Evolutionary conservation across 2,113 vertebrate genomes (phyloP).

Genomic region (Porphyrio hochstetteri): DNA sequence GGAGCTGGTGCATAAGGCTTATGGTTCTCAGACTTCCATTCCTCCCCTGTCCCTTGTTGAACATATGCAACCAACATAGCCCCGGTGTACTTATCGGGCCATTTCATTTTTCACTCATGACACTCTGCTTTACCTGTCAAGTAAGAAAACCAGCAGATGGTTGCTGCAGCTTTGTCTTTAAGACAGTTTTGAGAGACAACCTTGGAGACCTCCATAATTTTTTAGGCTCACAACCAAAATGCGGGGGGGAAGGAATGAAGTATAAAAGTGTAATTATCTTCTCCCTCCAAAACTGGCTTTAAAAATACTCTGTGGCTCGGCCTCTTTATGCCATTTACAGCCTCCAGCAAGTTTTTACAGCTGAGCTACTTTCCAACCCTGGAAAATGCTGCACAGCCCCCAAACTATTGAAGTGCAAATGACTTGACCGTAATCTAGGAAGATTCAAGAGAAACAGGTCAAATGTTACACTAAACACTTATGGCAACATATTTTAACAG

Average conservation of each 20-base stretch:
- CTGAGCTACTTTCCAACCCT: neutral
- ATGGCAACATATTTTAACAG: constrained; percentile 15
- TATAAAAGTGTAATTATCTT: neutral
- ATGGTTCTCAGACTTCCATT: neutral
- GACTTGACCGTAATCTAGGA: neutral
- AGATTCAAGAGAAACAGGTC: constrained; percentile 35
- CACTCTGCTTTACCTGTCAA: neutral
- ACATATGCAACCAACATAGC: fast-evolving
- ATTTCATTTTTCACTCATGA: neutral
- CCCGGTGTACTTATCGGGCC: neutral
- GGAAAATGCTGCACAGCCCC: neutral
- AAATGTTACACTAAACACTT: constrained; percentile 26
- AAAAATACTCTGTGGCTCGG: neutral
- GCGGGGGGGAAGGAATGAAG: neutral
- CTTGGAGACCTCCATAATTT: neutral
- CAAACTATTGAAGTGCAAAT: constrained; percentile 46
- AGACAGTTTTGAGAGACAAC: neutral
- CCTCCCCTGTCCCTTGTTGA: neutral
- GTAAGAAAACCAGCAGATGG: neutral
- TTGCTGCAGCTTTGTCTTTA: neutral
- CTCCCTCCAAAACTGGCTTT: neutral
- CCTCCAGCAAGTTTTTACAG: constrained; percentile 38
- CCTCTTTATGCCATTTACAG: neutral
- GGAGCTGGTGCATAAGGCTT: neutral
- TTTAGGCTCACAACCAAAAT: neutral